Evolutionary conservation across 2,888 invertebrate genomes (phyloP).

Genomic region (Gymnoscelis rufifasciata): DNA sequence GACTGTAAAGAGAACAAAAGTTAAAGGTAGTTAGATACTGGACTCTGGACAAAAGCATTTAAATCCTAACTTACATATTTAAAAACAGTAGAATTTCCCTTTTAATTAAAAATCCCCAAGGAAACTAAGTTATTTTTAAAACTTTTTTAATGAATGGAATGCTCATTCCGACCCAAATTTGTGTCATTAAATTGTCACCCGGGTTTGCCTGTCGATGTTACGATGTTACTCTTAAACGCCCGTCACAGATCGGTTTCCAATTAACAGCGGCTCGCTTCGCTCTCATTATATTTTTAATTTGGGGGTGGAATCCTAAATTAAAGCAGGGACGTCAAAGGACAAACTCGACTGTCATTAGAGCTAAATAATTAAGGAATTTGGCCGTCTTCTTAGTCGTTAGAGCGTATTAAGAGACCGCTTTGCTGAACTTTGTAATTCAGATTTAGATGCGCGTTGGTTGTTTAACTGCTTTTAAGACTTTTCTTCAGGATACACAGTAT

Average conservation of each 20-base stretch:
- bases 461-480: too few relatives aligned
- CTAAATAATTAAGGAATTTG: conserved; percentile 79
- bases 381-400: conserved; percentile 72
- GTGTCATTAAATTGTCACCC: conserved; percentile 31
- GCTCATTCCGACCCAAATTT: conserved; percentile 17
- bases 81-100: not conserved
- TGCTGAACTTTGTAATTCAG: conserved; percentile 57
- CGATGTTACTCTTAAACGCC: conserved; percentile 50
- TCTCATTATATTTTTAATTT: conserved; percentile 80
- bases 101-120: conserved; percentile 1
- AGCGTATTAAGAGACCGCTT: conserved; percentile 65
- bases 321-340: conserved; percentile 76
- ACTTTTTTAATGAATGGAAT: conserved; percentile 12
- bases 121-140: conserved; percentile 2
- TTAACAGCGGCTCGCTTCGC: conserved; percentile 70
- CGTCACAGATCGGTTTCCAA: conserved; percentile 76
- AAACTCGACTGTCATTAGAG: conserved; percentile 71
- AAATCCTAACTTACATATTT: too few relatives aligned
- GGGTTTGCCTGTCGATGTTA: conserved; percentile 35
- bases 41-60: too few relatives aligned
- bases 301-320: conserved; percentile 76
- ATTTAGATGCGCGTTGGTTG: too few relatives aligned
- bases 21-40: too few relatives aligned
- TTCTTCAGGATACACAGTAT: too few relatives aligned
- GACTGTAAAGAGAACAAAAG: too few relatives aligned